Evolutionary conservation across 2,888 invertebrate genomes (phyloP).

Genomic region (Anoncus sp.): DNA sequence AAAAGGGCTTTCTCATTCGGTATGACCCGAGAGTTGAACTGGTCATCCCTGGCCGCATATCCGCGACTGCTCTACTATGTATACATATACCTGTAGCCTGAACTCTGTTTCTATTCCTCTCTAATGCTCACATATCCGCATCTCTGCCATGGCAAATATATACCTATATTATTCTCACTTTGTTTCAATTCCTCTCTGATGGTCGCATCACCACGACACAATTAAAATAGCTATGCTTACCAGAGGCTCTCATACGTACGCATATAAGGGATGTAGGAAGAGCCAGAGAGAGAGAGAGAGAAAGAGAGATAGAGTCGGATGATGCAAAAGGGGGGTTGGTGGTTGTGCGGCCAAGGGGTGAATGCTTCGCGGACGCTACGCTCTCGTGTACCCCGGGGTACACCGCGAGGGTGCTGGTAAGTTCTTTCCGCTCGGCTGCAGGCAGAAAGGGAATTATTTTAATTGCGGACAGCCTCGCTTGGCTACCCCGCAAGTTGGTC

Average conservation of each 20-base stretch:
- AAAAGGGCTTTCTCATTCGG: constrained; percentile 52
- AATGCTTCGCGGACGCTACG: constrained; percentile 50
- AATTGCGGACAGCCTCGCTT: constrained; percentile 83
- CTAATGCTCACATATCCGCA: constrained; percentile 59
- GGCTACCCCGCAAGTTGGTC: constrained; percentile 75
- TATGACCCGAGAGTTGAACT: constrained; percentile 32
- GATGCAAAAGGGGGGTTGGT: constrained; percentile 44
- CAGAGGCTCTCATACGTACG: constrained; percentile 63
- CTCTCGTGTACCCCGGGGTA: constrained; percentile 69
- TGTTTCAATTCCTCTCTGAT: constrained; percentile 61
- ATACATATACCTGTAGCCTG: background rate
- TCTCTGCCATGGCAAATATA: background rate
- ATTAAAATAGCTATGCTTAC: constrained; percentile 83
- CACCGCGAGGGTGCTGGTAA: constrained; percentile 81
- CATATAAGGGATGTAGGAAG: constrained; percentile 28
- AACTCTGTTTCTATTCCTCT: constrained; percentile 59
- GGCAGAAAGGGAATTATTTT: constrained; percentile 84
- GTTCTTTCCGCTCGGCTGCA: constrained; percentile 83
- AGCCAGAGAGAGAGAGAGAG: constrained; percentile 31
- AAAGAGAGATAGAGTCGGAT: constrained; percentile 33
- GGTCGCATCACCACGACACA: constrained; percentile 77
- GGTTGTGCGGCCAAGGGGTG: constrained; percentile 56
- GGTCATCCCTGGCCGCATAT: constrained; percentile 51
- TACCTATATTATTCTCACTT: constrained; percentile 30
- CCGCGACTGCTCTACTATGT: constrained; percentile 22